Percentiles rank a stretch among this genome's conserved stretches.
phyloP scores from a whole-genome alignment of 2,113 vertebrate genomes.

The Hippocampus zosterae region DNA sequence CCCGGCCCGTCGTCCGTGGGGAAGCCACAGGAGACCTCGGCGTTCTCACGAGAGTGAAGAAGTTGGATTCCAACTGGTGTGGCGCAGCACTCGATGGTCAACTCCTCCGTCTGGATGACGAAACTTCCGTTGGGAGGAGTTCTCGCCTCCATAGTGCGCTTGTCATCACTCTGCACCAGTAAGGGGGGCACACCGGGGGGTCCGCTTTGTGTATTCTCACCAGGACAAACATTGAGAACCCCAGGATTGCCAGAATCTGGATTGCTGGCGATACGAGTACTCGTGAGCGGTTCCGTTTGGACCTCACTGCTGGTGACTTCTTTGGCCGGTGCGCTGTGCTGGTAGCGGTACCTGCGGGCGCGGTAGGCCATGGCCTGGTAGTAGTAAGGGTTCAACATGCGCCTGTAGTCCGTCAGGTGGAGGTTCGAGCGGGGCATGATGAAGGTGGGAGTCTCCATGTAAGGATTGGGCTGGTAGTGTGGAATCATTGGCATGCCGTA shows the following conservation, averaged over 20 bases:
- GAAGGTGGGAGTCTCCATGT: slow-evolving; percentile 67
- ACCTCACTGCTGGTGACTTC: slow-evolving; percentile 68
- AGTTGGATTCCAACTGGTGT: slow-evolving; percentile 51
- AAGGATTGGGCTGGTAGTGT: slow-evolving; percentile 57
- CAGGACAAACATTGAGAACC: background rate
- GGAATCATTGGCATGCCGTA: slow-evolving; percentile 65
- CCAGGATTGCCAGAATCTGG: background rate
- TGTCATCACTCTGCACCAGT: slow-evolving; percentile 7
- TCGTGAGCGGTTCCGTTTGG: slow-evolving; percentile 65
- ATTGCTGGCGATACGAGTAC: slow-evolving; percentile 6
- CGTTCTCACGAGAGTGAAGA: slow-evolving; percentile 47
- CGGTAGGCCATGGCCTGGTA: slow-evolving; percentile 73
- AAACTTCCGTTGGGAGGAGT: slow-evolving; percentile 49
- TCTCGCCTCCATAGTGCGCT: background rate
- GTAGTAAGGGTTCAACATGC: slow-evolving; percentile 65
- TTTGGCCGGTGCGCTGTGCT: slow-evolving; percentile 43
- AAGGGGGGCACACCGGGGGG: background rate
- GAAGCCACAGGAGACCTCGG: slow-evolving; percentile 51
- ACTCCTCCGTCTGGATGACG: slow-evolving; percentile 68
- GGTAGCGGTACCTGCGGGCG: slow-evolving; percentile 64
- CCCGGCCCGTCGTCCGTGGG: slow-evolving; percentile 1
- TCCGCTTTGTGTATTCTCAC: background rate
- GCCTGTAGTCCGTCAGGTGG: slow-evolving; percentile 72
- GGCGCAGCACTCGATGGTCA: slow-evolving; percentile 64
- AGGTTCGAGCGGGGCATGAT: slow-evolving; percentile 68